phyloP scores from a whole-genome alignment of 2,888 invertebrate species.

The Parasteatoda lunata region DNA sequence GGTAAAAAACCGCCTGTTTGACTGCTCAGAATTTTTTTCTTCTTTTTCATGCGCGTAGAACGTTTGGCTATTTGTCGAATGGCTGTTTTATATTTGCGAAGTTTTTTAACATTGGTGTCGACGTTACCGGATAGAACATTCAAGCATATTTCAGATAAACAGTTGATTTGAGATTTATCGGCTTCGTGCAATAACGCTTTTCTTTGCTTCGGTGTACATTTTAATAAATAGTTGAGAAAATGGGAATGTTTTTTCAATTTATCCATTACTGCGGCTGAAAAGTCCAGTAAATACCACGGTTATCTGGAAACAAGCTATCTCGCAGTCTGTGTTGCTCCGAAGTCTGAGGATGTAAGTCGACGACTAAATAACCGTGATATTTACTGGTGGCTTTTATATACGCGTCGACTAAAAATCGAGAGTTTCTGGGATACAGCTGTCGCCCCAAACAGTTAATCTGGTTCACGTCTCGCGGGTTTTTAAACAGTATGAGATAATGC shows the following conservation, averaged over 20 bases:
- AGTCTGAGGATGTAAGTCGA: slow-evolving; percentile 68
- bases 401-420: not conserved
- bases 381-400: slow-evolving; percentile 22
- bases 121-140: slow-evolving; percentile 23
- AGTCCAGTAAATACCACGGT: too few species aligned
- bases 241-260: slow-evolving; percentile 28
- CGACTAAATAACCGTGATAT: slow-evolving; percentile 69
- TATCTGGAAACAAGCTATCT: too few species aligned
- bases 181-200: not conserved
- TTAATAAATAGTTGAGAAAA: slow-evolving; percentile 15
- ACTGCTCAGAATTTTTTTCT: too few species aligned
- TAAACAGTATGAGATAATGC: too few species aligned
- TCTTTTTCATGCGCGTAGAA: too few species aligned
- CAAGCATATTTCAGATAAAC: slow-evolving; percentile 42
- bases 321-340: slow-evolving; percentile 36
- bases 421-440: not conserved
- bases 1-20: too few species aligned
- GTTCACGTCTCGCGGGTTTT: too few species aligned
- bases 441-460: not conserved
- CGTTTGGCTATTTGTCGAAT: too few species aligned
- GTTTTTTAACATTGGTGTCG: slow-evolving; percentile 5
- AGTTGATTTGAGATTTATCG: slow-evolving; percentile 11
- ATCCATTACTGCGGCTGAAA: slow-evolving; percentile 18
- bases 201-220: not conserved
- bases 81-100: slow-evolving; percentile 22